Conservation (phyloP, 92 coral and sea anemone genomes). For the Palythoa caribaeorum region DNA sequence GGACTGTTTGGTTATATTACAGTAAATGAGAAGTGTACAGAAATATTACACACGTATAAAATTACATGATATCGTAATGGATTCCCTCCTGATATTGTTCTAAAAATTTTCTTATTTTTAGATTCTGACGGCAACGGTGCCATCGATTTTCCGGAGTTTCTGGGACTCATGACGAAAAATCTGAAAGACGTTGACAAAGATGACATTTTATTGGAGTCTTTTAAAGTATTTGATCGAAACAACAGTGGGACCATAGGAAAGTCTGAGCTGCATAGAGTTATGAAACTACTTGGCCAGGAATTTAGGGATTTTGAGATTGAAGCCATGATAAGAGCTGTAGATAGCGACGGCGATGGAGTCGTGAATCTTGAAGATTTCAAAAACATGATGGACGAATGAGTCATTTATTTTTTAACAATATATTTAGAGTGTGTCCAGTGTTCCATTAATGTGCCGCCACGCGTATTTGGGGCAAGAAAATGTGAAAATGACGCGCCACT, state of each 20-base stretch:
- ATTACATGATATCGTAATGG: too few relatives aligned
- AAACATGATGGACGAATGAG: slow-evolving; percentile 86
- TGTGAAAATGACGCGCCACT: too few relatives aligned
- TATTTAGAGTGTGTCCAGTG: not conserved
- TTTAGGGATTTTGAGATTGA: slow-evolving; percentile 89
- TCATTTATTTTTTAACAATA: not conserved
- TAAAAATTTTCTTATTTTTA: not conserved
- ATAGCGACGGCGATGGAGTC: slow-evolving; percentile 87
- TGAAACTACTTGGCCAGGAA: slow-evolving; percentile 88
- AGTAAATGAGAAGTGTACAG: too few relatives aligned
- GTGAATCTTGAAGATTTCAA: slow-evolving; percentile 89
- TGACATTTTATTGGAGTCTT: slow-evolving; percentile 88
- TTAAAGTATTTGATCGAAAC: slow-evolving; percentile 91
- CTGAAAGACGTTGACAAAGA: slow-evolving; percentile 89
- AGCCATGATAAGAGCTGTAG: slow-evolving; percentile 90
- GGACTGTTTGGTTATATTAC: too few relatives aligned
- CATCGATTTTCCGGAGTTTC: slow-evolving; percentile 95
- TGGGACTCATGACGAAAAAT: slow-evolving; percentile 83
- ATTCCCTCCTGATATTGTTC: too few relatives aligned
- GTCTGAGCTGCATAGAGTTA: slow-evolving; percentile 82
- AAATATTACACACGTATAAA: not conserved
- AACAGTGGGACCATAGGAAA: slow-evolving; percentile 85
- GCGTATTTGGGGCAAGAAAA: too few relatives aligned
- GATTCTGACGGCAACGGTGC: slow-evolving; percentile 99
- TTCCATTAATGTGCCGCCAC: too few relatives aligned